A percentile compares a stretch with the other conserved stretches of the same genome.
phyloP scores from a whole-genome alignment of 2,113 vertebrate species.

The Rhabdornis inornatus region DNA sequence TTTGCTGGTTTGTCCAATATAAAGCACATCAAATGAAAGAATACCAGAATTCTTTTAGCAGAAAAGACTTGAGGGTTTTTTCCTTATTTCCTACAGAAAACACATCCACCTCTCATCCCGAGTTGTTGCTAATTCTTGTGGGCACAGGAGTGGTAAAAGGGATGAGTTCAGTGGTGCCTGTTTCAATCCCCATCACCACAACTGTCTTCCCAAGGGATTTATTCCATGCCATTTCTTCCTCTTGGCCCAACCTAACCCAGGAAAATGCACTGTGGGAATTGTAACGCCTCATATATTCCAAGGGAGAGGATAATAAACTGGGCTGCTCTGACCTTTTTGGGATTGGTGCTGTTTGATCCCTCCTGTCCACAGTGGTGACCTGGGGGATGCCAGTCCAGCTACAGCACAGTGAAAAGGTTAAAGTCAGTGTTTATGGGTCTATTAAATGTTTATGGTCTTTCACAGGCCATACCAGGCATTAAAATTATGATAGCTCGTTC shows the following conservation, averaged over 20 bases:
- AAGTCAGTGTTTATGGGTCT: constrained; percentile 64
- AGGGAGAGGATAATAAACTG: constrained; percentile 23
- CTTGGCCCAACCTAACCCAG: background rate
- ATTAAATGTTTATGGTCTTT: constrained; percentile 67
- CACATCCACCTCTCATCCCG: background rate
- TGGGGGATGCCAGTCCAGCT: constrained; percentile 42
- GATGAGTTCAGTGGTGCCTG: background rate
- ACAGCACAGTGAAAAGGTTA: constrained; percentile 65
- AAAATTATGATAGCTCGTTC: constrained; percentile 42
- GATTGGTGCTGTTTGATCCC: constrained; percentile 31
- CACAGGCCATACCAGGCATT: constrained; percentile 33
- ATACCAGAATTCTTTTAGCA: background rate
- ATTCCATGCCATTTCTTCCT: background rate
- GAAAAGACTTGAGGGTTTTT: background rate
- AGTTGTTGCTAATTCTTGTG: background rate
- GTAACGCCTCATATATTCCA: constrained; percentile 24
- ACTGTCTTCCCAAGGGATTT: background rate
- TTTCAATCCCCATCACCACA: background rate
- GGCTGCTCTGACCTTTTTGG: constrained; percentile 52
- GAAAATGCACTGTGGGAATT: background rate
- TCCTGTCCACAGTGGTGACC: constrained; percentile 9
- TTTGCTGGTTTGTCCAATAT: background rate
- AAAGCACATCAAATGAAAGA: background rate
- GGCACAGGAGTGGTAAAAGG: background rate
- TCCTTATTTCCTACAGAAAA: background rate